Evolutionary conservation across 2,888 invertebrate genomes (phyloP).

Genomic region (Stenodema calcarata): DNA sequence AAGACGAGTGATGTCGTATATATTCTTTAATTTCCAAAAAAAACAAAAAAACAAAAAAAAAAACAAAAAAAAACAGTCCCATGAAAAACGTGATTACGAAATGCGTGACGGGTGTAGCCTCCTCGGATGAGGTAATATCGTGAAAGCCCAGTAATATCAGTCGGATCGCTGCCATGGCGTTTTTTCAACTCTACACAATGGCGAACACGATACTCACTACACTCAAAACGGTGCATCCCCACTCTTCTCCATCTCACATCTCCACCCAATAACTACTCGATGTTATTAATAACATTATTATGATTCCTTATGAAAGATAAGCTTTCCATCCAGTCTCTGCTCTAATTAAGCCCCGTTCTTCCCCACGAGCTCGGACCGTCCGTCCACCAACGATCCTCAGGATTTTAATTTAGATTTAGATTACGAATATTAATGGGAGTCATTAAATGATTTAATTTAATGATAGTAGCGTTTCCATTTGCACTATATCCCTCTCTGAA

Average conservation of each 20-base stretch:
- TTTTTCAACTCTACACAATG: background rate
- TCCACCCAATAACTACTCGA: constrained; percentile 40
- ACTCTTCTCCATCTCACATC: background rate
- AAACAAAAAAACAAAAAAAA: too few species aligned
- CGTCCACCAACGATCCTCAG: constrained; percentile 23
- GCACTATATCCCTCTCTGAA: constrained; percentile 48
- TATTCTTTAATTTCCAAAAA: background rate
- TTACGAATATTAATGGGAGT: constrained; percentile 56
- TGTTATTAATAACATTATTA: constrained; percentile 56
- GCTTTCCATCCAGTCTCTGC: constrained; percentile 35
- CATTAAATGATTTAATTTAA: constrained; percentile 56
- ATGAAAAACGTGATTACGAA: background rate
- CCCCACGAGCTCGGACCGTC: background rate
- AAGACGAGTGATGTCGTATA: background rate
- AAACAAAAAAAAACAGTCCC: too few species aligned
- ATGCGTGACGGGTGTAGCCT: background rate
- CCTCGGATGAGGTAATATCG: background rate
- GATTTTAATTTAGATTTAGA: constrained; percentile 55
- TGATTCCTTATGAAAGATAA: constrained; percentile 51
- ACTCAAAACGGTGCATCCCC: background rate
- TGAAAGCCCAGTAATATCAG: background rate
- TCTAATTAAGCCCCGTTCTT: constrained; percentile 45
- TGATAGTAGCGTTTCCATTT: constrained; percentile 55
- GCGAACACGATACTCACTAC: constrained; percentile 19
- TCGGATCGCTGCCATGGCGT: background rate